Conservation (phyloP, 1,140 invertebrate species). For the Caenorhabditis briggsae region DNA sequence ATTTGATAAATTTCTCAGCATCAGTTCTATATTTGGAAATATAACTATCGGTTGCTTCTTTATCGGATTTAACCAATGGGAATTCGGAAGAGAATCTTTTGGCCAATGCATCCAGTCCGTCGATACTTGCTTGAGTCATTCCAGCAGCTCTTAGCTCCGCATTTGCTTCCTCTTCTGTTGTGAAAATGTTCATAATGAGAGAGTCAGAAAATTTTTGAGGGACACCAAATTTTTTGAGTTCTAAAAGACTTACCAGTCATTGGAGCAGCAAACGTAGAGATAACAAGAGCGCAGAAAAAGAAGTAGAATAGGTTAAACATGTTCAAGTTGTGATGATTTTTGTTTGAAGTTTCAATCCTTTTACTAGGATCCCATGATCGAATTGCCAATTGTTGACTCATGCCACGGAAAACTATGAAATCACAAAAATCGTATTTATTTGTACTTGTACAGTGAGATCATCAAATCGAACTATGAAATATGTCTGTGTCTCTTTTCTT, state of each 20-base stretch:
- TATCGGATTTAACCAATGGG: constrained; percentile 12
- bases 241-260: background rate
- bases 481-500: no score
- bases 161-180: background rate
- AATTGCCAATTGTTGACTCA: no score
- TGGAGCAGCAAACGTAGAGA: background rate
- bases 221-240: no score
- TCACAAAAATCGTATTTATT: no score
- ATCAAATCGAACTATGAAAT: no score
- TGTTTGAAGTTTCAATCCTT: no score
- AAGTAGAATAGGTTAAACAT: no score
- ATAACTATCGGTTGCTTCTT: constrained; percentile 9
- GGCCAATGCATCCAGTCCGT: constrained; percentile 16
- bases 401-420: no score
- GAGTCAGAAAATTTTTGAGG: background rate
- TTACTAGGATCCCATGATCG: no score
- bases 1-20: background rate
- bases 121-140: constrained; percentile 27
- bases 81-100: background rate
- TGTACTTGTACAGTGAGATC: background rate
- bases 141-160: background rate
- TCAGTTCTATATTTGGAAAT: background rate
- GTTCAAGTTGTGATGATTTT: no score
- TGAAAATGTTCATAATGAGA: background rate
- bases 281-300: no score